Conservation (phyloP, 35 echinoderm and acorn worm genomes). For the Lytechinus pictus region DNA sequence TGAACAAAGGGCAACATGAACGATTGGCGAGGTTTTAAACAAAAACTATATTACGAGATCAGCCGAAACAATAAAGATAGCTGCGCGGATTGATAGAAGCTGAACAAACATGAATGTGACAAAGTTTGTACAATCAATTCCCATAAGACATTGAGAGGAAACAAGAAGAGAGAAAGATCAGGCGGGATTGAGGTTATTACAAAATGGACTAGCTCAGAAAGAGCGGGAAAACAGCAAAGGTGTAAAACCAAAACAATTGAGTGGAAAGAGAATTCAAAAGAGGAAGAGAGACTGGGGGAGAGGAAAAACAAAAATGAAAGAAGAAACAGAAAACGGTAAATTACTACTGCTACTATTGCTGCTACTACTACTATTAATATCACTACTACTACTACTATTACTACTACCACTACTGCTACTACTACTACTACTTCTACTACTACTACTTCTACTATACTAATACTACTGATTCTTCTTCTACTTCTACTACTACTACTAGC, state of each 20-base stretch:
- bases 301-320: no score
- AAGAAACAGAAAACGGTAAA: no score
- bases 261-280: no score
- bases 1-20: no score
- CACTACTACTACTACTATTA: no score
- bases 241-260: no score
- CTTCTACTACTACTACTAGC: background rate
- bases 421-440: no score
- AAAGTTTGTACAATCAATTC: background rate
- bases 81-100: background rate
- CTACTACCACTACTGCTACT: no score
- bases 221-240: no score
- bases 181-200: background rate
- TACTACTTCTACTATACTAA: background rate
- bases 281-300: no score
- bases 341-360: no score
- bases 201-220: background rate
- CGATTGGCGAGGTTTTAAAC: background rate
- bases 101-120: constrained; percentile 10
- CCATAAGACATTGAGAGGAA: background rate
- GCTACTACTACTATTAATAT: no score
- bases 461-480: background rate
- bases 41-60: background rate
- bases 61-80: background rate
- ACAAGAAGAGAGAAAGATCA: background rate